These are phyloP conservation scores for Jaculus jaculus DNA, from an alignment of 2,113 vertebrate species.

Conservation along the genomic window DNA sequence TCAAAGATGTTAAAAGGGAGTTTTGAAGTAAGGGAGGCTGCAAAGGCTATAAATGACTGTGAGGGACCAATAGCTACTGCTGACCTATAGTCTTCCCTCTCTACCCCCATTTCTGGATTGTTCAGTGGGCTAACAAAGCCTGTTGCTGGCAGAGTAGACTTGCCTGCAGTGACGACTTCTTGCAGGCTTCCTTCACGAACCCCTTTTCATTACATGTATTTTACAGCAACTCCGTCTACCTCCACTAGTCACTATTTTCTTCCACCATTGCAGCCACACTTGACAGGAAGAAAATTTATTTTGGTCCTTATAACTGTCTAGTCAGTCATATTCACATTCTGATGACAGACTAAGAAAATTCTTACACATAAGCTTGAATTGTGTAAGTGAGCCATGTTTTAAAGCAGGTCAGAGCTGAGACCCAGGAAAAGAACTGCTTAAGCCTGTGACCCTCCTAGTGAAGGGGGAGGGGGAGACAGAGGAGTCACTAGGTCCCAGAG, in stretches of 20 bases:
- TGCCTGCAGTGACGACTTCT: neutral
- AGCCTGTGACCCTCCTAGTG: neutral
- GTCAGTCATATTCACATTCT: neutral
- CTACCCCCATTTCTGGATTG: neutral
- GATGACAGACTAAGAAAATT: neutral
- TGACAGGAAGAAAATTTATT: neutral
- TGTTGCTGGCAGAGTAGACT: neutral
- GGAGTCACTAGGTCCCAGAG: neutral
- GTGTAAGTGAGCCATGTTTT: neutral
- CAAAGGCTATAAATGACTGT: conserved; percentile 34
- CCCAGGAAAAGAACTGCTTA: conserved; percentile 15
- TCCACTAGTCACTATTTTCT: neutral
- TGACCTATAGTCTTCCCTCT: neutral
- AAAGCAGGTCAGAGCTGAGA: neutral
- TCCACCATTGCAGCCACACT: neutral
- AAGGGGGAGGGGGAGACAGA: neutral
- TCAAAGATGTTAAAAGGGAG: conserved; percentile 62
- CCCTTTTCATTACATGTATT: neutral
- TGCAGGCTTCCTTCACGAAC: neutral
- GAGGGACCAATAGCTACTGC: conserved; percentile 26
- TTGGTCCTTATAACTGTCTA: conserved; percentile 13
- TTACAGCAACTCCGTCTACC: neutral
- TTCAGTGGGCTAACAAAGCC: conserved; percentile 15
- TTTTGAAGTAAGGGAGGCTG: conserved; percentile 20
- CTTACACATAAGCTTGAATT: neutral